Base-by-base conservation (phyloP, 2,113 vertebrate genomes). In the Dendropsophus ebraccatus region DNA sequence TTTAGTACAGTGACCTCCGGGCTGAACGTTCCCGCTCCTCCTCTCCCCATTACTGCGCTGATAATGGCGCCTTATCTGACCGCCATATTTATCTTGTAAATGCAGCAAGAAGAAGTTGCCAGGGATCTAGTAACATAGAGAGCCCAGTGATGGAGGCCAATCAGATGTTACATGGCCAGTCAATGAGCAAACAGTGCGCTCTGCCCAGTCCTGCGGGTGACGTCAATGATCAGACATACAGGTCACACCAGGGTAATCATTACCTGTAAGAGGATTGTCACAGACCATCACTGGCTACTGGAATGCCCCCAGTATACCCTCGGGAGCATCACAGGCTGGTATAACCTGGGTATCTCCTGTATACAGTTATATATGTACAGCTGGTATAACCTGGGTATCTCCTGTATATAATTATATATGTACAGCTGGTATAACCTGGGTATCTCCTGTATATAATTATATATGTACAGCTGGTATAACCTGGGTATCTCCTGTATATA, bases 81-180 rank as follows among this genome's bases (percentile, higher is more conserved):
- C 58, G 37, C 23, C 52, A 45, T 50, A 67, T 56, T 58, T 79
- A 35, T 58, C 23, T 79, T 23, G 4, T 1, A 17, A 79, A 30
- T 76, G 45, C 25, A 76, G 37, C 32, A 70, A 70, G 67, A 70
- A 70, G 67, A 70, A 19, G 67, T 70, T 70, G 19, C 67, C 67
- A 37, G 35, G 67, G 30, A 69, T 35, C 21, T 4, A 17, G 35
- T 37, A 37, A 70, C 67, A 67, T 2, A 41, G 9, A 70, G 67
- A 65, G 21, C 23, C 16, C 67, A 41, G 19, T 23, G 16, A 1
- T 12, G 30, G 23, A n/a, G n/a, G n/a, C n/a, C n/a, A n/a, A n/a
- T n/a, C n/a, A n/a, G 13, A 25, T 30, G 16, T 35, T 69, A 37
- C 65, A 7, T 35, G 21, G 10, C 4, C 25, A 1, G 67, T 70